Conservation (phyloP, 23 tunicate species). For the Trididemnum clinides region DNA sequence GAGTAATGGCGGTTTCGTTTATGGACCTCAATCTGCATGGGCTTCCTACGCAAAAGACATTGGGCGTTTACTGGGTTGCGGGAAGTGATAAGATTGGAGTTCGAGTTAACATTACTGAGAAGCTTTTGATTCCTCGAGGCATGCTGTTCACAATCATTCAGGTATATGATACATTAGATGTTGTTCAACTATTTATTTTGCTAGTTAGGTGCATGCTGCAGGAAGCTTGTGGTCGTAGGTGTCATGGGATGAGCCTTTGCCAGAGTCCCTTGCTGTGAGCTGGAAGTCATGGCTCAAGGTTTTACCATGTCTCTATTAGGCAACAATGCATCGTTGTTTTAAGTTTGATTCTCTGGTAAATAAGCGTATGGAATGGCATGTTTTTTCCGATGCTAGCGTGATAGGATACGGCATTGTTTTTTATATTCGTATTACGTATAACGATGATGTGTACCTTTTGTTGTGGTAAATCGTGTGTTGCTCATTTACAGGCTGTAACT, state of each 20-base stretch:
- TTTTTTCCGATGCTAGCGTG: background rate
- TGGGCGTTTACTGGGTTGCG: background rate
- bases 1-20: background rate
- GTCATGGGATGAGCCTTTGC: constrained; percentile 8
- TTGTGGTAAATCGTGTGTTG: background rate
- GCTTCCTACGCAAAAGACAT: background rate
- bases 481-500: background rate
- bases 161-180: background rate
- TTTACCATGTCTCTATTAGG: background rate
- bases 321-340: background rate
- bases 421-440: background rate
- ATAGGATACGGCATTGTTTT: background rate
- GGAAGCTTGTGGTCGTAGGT: background rate
- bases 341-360: background rate
- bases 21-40: background rate
- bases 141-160: background rate
- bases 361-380: background rate
- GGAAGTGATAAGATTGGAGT: background rate
- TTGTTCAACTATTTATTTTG: background rate
- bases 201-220: background rate
- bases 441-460: background rate
- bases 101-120: background rate
- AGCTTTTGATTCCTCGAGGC: background rate
- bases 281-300: background rate
- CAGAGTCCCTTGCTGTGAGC: background rate